Evolutionary conservation across 2,888 invertebrate genomes (phyloP), one percentile per base, ranked within the genome.

Genomic region (Hirudinaria manillensis): DNA sequence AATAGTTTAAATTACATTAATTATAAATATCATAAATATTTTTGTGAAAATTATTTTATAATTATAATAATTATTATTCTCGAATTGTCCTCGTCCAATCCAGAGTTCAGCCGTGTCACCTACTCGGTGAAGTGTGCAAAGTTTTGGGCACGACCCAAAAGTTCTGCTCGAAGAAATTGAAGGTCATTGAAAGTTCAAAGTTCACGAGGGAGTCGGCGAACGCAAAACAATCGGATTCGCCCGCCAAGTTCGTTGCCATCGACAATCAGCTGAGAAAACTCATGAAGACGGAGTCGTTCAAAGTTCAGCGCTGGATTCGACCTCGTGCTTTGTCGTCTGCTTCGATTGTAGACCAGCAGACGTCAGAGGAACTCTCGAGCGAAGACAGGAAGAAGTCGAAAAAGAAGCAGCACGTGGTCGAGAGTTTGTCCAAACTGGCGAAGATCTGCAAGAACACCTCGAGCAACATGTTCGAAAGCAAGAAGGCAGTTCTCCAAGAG

Each of bases 121-220:
- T 29, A 2, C 61, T 61, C 24, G n/a, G 7, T 10, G 61, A 61
- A 7, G 61, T 61, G 61, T 61, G 61, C 61, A 61, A 29, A 61
- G 61, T n/a, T 27, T 10, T 61, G 13, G 61, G 61, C 61, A 61
- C 61, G 10, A 61, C 61, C 2, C 61, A 61, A 29, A 61, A 61
- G n/a, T 61, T 61, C 24, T 61, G 61, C 29, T 27, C 29, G 61
- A 61, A 61, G n/a, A 61, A 61, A n/a, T 61, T 61, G 61, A 29
- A 61, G 7, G 13, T 61, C 61, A 19, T 61, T n/a, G 61, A 61
- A 27, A 61, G 29, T 61, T 45, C 45, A 45, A 45, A 45, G 45
- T 3, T 45, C 45, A 27, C 24, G 4, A 24, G 61, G 10, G 29
- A 27, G 10, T 29, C 13, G 10, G 4, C 61, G n/a, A 3, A 7